Conservation (phyloP, 1,140 invertebrate genomes). For the Musca domestica region DNA sequence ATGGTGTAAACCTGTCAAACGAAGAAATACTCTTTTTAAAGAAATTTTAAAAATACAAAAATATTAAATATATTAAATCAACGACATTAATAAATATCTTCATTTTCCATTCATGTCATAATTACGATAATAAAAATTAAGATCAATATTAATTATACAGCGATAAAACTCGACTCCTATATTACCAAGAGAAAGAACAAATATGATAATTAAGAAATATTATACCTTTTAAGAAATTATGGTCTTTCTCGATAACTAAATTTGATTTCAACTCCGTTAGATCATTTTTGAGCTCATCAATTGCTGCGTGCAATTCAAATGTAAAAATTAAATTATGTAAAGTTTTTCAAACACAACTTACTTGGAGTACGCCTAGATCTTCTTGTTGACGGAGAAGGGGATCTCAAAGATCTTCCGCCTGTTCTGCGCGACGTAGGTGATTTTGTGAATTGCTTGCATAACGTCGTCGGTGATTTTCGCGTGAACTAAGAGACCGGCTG, state of each 20-base stretch:
- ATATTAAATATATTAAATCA: too few relatives aligned
- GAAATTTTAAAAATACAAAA: too few relatives aligned
- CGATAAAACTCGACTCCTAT: too few relatives aligned
- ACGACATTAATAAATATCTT: too few relatives aligned
- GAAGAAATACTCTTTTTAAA: too few relatives aligned
- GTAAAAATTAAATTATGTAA: background rate
- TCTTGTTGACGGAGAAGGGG: constrained; percentile 38
- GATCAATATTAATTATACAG: too few relatives aligned
- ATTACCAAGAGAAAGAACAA: too few relatives aligned
- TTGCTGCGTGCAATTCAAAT: background rate
- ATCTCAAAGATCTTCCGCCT: constrained; percentile 32
- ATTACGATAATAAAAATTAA: too few relatives aligned
- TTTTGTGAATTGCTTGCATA: constrained; percentile 44
- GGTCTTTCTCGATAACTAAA: background rate
- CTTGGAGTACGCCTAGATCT: constrained; percentile 41
- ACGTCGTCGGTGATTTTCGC: constrained; percentile 39
- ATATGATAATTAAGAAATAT: background rate
- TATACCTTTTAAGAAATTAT: constrained; percentile 5
- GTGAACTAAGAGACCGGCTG: constrained; percentile 47
- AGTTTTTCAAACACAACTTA: constrained; percentile 32
- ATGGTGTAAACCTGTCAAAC: constrained; percentile 20
- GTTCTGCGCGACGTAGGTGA: constrained; percentile 34
- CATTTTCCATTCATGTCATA: too few relatives aligned
- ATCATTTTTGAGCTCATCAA: background rate
- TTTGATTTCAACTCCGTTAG: background rate